Percentiles rank a stretch among this genome's conserved stretches.
Evolutionary conservation across 2,888 invertebrate genomes (phyloP).

Genomic region (Sesia bembeciformis): DNA sequence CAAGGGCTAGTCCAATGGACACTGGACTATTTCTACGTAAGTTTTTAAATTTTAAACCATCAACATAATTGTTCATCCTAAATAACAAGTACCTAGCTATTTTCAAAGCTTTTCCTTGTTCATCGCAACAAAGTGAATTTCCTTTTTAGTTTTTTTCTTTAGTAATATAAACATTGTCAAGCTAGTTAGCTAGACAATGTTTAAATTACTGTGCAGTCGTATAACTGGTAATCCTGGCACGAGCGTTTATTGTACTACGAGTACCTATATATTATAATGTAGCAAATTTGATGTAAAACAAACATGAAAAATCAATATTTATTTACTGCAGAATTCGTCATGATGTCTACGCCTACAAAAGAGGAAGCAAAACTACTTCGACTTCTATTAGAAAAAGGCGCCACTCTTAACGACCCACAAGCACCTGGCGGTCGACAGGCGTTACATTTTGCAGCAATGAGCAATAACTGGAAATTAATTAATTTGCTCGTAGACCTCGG

Average conservation of each 20-base stretch:
- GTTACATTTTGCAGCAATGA: slow-evolving; percentile 68
- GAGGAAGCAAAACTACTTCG: slow-evolving; percentile 47
- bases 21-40: slow-evolving; percentile 57
- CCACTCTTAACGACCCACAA: slow-evolving; percentile 39
- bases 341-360: slow-evolving; percentile 45
- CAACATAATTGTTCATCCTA: neutral
- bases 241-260: no score
- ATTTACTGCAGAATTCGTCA: slow-evolving; percentile 44
- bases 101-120: no score
- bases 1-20: slow-evolving; percentile 33
- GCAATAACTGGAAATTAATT: slow-evolving; percentile 49
- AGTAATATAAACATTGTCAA: no score
- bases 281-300: no score
- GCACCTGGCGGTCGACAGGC: slow-evolving; percentile 58
- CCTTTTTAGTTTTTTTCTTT: no score
- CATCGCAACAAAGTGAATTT: no score
- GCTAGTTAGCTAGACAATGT: no score
- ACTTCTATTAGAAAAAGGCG: slow-evolving; percentile 45
- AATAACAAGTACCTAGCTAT: no score
- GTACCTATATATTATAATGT: no score
- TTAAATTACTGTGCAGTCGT: no score
- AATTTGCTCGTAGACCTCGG: slow-evolving; percentile 40
- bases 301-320: neutral
- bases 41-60: slow-evolving; percentile 8
- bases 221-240: no score